Percentiles rank a stretch among this genome's conserved stretches.
Evolutionary conservation across 2,797 vertebrate genomes (phyloP).

Genomic region (Enteromius argenteus): DNA sequence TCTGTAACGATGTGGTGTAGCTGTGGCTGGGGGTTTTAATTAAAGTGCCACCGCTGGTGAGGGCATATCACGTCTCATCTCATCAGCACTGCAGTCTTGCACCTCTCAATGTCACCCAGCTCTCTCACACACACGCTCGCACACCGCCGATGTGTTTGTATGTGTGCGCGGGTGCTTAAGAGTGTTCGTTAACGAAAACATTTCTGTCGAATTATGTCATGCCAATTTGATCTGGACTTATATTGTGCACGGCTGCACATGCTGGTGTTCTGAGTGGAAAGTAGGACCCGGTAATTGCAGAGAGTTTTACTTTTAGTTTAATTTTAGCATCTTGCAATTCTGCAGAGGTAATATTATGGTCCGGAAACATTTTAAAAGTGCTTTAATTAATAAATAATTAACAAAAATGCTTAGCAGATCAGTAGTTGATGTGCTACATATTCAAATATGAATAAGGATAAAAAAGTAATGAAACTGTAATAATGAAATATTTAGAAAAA

Average conservation of each 20-base stretch:
- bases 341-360: background rate
- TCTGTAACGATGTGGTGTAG: slow-evolving; percentile 71
- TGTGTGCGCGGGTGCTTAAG: slow-evolving; percentile 26
- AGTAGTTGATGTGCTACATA: background rate
- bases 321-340: slow-evolving; percentile 5
- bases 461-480: background rate
- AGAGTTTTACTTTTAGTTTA: background rate
- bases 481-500: background rate
- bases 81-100: slow-evolving; percentile 61
- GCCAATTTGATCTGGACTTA: slow-evolving; percentile 9
- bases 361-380: background rate
- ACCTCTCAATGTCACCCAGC: slow-evolving; percentile 70
- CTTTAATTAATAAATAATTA: background rate
- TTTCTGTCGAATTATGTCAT: slow-evolving; percentile 14
- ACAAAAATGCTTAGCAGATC: background rate
- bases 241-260: background rate
- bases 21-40: slow-evolving; percentile 68
- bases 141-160: slow-evolving; percentile 31
- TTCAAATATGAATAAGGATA: background rate
- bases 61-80: slow-evolving; percentile 68
- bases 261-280: background rate
- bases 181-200: slow-evolving; percentile 29
- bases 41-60: slow-evolving; percentile 66
- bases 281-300: background rate
- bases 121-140: slow-evolving; percentile 39